Evolutionary conservation across 2,888 invertebrate species (phyloP), one percentile per base, ranked within the genome.

Genomic region (Tenthredo distinguenda): DNA sequence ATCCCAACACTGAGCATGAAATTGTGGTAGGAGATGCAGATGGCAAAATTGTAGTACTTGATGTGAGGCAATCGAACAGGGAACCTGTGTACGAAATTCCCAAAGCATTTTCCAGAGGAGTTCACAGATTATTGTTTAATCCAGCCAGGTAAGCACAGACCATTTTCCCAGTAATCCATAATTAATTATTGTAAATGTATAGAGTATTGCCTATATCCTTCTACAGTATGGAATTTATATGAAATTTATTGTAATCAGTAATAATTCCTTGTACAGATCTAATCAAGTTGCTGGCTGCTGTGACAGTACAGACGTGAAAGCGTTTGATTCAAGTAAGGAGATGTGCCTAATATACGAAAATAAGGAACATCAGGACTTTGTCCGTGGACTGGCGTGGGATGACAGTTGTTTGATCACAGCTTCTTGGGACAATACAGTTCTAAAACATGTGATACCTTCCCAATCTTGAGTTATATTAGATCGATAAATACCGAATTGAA

Each of bases 361-460:
- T 89, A 90, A 92, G 34, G 89, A 92, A 37, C 96, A 96, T 89
- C 89, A 86, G 34, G 95, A 95, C 88, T 94, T 95, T 90, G 95
- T 95, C 15, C 94, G 95, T 86, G 95, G 95, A 62, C 88, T 96
- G 21, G 93, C 95, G 5, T 96, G 96, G 96, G 90, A 91, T 86
- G 91, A 94, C 65, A 91, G 93, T 72, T 91, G 92, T 83, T 93
- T 96, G 85, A 94, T 94, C 87, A 94, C 95, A 4, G 96, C 96
- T 92, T 95, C 95, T 21, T 96, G 96, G 94, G 95, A 95, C 90
- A 94, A 94, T 87, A 91, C 92, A 88, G 91, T 95, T 50, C 88
- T 94, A 31, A 91, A 91, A 84, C 94, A 94, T 88, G 84, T 87
- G 83, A 89, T 91, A 81, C 87, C 85, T 72, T 89, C 77, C 77